Evolutionary conservation across 2,888 invertebrate species (phyloP).

Genomic region (Leptinotarsa rubiginosa): DNA sequence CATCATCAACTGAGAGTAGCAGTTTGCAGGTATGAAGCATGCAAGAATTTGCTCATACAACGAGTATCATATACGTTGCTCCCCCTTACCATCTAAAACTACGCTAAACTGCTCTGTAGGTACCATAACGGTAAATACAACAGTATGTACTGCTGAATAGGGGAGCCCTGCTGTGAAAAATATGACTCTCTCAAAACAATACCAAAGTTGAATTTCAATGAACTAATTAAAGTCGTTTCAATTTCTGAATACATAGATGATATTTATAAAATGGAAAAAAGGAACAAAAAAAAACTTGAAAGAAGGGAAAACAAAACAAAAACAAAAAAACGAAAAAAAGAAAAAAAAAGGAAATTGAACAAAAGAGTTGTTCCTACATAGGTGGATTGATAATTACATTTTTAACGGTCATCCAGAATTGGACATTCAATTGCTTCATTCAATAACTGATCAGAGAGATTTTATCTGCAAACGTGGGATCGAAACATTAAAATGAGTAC

Average conservation of each 20-base stretch:
- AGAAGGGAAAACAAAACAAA: constrained; percentile 13
- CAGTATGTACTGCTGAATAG: constrained; percentile 33
- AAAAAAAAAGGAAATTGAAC: not conserved
- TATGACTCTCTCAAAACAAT: constrained; percentile 28
- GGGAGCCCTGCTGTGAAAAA: constrained; percentile 3
- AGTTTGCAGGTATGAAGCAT: constrained; percentile 33
- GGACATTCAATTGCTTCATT: no score
- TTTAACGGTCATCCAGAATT: no score
- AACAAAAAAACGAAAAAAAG: not conserved
- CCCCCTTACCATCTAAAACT: constrained; percentile 19
- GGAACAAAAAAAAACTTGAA: not conserved
- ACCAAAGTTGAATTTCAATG: not conserved
- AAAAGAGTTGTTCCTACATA: constrained; percentile 1
- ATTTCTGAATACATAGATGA: constrained; percentile 20
- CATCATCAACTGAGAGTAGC: not conserved
- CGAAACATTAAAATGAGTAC: no score
- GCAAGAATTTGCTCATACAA: constrained; percentile 42
- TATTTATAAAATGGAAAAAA: not conserved
- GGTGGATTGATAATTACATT: not conserved
- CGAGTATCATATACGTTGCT: constrained; percentile 4
- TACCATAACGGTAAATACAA: constrained; percentile 29
- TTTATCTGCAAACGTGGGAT: no score
- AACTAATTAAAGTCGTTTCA: not conserved
- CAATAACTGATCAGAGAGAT: no score
- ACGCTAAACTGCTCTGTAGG: constrained; percentile 39